phyloP scores from a whole-genome alignment of 1,140 invertebrate species.

The Argopecten irradians region DNA sequence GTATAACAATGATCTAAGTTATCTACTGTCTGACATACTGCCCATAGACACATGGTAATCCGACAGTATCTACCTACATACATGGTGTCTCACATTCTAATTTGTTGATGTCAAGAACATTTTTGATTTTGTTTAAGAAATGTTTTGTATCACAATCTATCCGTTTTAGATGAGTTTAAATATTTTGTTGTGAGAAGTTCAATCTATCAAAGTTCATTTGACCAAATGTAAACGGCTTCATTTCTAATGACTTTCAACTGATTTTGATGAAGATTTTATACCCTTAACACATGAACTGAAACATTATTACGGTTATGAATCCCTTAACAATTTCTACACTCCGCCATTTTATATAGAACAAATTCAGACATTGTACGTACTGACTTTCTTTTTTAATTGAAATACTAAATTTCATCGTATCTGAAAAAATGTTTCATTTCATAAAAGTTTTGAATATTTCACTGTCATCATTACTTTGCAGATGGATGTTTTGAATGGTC shows the following conservation, averaged over 20 bases:
- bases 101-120: not conserved
- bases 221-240: not conserved
- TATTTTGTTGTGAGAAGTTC: not conserved
- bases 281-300: no score
- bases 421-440: no score
- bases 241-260: not conserved
- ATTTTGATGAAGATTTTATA: not conserved
- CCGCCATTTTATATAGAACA: no score
- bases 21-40: not conserved
- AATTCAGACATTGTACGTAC: no score
- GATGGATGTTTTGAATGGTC: not conserved
- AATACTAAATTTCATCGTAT: no score
- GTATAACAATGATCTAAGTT: not conserved
- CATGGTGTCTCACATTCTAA: not conserved
- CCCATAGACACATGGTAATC: not conserved
- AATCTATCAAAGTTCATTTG: not conserved
- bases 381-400: no score
- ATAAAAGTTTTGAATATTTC: not conserved
- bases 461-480: not conserved
- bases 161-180: not conserved
- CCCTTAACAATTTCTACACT: no score
- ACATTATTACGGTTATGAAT: no score
- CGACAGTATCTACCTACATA: not conserved
- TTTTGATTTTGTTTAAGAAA: slow-evolving; percentile 7
- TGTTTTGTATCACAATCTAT: not conserved